These are phyloP conservation scores for Argyra leucocephala DNA, from an alignment of 2,888 invertebrate species.

Conservation along the genomic window DNA sequence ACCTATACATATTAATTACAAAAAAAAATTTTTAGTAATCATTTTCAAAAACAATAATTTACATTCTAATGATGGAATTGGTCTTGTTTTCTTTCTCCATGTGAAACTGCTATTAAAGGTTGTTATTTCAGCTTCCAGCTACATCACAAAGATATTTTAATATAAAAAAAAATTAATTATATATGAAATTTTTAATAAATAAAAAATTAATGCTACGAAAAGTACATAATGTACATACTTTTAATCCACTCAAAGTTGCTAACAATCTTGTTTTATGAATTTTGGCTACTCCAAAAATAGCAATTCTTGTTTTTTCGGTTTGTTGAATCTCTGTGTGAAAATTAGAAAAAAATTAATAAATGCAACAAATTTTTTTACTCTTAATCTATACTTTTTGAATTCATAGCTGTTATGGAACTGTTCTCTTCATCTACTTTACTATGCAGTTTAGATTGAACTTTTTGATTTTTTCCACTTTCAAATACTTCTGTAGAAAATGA, in stretches of 20 bases:
- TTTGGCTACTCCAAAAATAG: constrained; percentile 78
- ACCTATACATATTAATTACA: too few relatives aligned
- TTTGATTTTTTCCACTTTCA: constrained; percentile 56
- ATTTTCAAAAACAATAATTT: not conserved
- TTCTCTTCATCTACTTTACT: constrained; percentile 46
- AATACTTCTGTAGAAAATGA: constrained; percentile 61
- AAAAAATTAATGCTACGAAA: not conserved
- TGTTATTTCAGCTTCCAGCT: constrained; percentile 83
- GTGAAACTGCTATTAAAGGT: constrained; percentile 85
- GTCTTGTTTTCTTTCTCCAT: constrained; percentile 73
- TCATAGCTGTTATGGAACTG: constrained; percentile 32
- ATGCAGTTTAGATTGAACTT: constrained; percentile 37
- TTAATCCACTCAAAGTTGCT: constrained; percentile 85
- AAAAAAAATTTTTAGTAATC: constrained; percentile 28
- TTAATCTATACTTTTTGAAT: not conserved
- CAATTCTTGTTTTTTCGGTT: constrained; percentile 61
- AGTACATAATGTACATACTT: constrained; percentile 40
- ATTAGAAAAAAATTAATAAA: not conserved
- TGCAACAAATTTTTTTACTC: too few relatives aligned
- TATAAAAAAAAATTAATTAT: constrained; percentile 7
- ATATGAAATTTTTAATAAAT: not conserved
- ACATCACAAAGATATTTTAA: not conserved
- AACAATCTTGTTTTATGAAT: constrained; percentile 77
- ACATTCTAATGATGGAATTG: constrained; percentile 46
- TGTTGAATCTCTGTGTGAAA: constrained; percentile 36